Conservation (phyloP, 2,113 vertebrate genomes). For the Ptyas mucosa region DNA sequence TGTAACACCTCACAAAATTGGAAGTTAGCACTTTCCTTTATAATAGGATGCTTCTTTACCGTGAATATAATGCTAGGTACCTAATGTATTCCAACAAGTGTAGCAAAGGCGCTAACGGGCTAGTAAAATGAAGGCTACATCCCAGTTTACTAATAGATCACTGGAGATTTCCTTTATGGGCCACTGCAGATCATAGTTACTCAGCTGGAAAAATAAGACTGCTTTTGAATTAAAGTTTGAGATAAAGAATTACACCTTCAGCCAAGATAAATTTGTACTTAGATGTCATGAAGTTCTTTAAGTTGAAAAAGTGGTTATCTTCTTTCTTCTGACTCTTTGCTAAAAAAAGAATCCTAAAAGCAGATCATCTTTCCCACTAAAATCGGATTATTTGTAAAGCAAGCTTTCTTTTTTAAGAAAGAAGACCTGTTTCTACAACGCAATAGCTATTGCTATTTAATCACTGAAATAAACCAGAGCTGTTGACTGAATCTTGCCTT, state of each 20-base stretch:
- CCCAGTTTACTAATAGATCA: conserved; percentile 83
- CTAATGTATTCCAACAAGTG: conserved; percentile 75
- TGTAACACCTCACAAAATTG: conserved; percentile 79
- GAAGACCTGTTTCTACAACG: conserved; percentile 25
- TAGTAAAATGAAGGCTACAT: conserved; percentile 70
- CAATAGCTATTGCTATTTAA: conserved; percentile 37
- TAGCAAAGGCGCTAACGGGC: conserved; percentile 67
- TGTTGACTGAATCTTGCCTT: conserved; percentile 4
- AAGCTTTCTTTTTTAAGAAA: not conserved
- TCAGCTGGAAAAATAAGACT: conserved; percentile 63
- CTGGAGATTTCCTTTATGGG: conserved; percentile 72
- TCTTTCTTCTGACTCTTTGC: conserved; percentile 46
- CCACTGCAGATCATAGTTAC: conserved; percentile 68
- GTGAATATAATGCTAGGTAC: conserved; percentile 64
- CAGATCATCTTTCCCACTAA: conserved; percentile 32
- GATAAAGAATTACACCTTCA: conserved; percentile 54
- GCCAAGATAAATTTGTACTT: conserved; percentile 67
- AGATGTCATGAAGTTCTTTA: conserved; percentile 49
- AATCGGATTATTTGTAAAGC: conserved; percentile 31
- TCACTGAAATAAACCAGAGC: conserved; percentile 36
- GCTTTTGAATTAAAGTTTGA: conserved; percentile 52
- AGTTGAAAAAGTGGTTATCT: conserved; percentile 24
- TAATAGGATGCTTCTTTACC: conserved; percentile 72
- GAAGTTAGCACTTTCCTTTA: conserved; percentile 71
- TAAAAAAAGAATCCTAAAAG: conserved; percentile 17